Conservation (phyloP, 2,888 invertebrate species). For the Carabus problematicus region DNA sequence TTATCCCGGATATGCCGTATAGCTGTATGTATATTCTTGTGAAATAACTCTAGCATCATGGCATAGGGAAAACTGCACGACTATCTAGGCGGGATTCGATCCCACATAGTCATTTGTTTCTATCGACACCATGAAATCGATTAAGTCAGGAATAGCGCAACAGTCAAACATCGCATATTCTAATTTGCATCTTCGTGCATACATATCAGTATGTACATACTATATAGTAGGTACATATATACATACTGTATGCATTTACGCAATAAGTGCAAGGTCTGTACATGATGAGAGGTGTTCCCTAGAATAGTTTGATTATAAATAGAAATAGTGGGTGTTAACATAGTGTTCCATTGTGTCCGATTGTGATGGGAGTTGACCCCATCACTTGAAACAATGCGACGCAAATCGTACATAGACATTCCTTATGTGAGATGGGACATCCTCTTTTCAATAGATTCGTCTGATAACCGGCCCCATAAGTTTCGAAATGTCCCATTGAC, state of each 20-base stretch:
- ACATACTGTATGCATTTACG: slow-evolving; percentile 8
- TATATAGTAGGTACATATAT: too few species aligned
- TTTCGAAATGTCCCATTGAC: too few species aligned
- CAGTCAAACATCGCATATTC: slow-evolving; percentile 21
- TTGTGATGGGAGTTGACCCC: slow-evolving; percentile 4
- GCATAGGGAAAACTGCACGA: too few species aligned
- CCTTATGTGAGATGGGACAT: slow-evolving; percentile 24
- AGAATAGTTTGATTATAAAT: slow-evolving; percentile 16
- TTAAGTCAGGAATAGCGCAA: slow-evolving; percentile 28
- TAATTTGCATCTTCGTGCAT: slow-evolving; percentile 24
- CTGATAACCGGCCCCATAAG: slow-evolving; percentile 15
- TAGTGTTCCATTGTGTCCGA: slow-evolving; percentile 29
- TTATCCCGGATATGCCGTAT: too few species aligned
- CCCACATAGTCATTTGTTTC: slow-evolving; percentile 31
- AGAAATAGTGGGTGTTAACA: slow-evolving; percentile 31
- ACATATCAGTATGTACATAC: too few species aligned
- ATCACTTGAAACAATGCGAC: slow-evolving; percentile 24
- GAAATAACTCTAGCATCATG: too few species aligned
- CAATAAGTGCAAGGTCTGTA: slow-evolving; percentile 13
- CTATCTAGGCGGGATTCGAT: slow-evolving; percentile 19
- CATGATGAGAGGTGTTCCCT: too few species aligned
- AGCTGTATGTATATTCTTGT: too few species aligned
- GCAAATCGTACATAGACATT: slow-evolving; percentile 21
- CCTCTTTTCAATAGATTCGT: slow-evolving; percentile 27
- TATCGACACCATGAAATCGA: slow-evolving; percentile 28